A percentile compares a stretch with the other conserved stretches of the same genome.
Evolutionary conservation across 1,140 invertebrate genomes (phyloP).

Genomic region (Drepana arcuata): DNA sequence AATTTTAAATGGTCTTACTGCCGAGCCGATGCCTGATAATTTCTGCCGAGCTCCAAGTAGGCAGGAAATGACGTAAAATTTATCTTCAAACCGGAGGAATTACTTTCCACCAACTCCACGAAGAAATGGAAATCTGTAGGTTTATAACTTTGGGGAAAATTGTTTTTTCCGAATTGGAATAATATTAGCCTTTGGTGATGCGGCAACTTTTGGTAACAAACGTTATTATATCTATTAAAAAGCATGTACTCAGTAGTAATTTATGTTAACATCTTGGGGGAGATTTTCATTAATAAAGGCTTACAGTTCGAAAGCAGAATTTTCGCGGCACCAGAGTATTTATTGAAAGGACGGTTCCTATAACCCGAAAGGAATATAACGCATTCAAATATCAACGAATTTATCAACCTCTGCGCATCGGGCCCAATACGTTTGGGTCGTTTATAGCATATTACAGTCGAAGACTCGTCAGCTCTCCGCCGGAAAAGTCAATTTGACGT

Average conservation of each 20-base stretch:
- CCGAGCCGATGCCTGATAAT: constrained; percentile 56
- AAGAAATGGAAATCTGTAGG: constrained; percentile 58
- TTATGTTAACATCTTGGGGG: constrained; percentile 10
- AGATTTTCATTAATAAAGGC: constrained; percentile 40
- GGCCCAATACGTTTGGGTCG: constrained; percentile 62
- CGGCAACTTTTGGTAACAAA: constrained; percentile 26
- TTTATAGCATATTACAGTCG: constrained; percentile 63
- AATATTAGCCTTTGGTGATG: constrained; percentile 35
- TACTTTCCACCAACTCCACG: constrained; percentile 53
- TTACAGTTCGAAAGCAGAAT: constrained; percentile 30
- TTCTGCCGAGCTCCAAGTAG: constrained; percentile 44
- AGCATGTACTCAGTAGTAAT: constrained; percentile 10
- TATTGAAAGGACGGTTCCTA: constrained; percentile 42
- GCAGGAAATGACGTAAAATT: constrained; percentile 62
- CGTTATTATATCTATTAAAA: constrained; percentile 24
- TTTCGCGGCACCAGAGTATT: constrained; percentile 31
- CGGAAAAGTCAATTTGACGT: constrained; percentile 59
- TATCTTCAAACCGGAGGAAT: constrained; percentile 58
- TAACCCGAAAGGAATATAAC: constrained; percentile 53
- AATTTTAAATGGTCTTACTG: constrained; percentile 62
- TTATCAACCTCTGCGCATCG: constrained; percentile 57
- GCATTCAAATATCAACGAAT: constrained; percentile 66
- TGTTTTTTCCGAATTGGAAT: constrained; percentile 45
- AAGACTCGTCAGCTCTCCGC: constrained; percentile 50
- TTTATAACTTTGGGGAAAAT: constrained; percentile 53